Conservation (phyloP, 2,888 invertebrate genomes). For the Ametastegia equiseti region DNA sequence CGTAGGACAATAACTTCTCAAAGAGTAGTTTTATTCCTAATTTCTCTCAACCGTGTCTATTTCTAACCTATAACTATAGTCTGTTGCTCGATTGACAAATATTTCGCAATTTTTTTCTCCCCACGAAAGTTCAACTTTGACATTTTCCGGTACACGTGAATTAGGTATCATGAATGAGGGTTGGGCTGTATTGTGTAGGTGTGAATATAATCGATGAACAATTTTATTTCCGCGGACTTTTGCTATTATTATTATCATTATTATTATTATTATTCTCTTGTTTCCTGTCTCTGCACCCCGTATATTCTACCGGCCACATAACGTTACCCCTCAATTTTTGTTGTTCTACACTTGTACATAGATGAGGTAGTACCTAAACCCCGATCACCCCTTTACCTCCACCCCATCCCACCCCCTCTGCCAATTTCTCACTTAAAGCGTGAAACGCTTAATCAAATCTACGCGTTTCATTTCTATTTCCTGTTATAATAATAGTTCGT, state of each 20-base stretch:
- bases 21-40: too few relatives aligned
- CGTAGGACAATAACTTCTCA: background rate
- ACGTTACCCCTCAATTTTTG: conserved; percentile 13
- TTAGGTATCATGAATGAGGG: too few relatives aligned
- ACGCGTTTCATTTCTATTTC: background rate
- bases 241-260: too few relatives aligned
- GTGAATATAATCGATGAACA: background rate
- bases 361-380: too few relatives aligned
- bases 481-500: conserved; percentile 14
- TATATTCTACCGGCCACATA: background rate
- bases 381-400: conserved; percentile 16
- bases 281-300: background rate
- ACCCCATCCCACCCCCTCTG: too few relatives aligned
- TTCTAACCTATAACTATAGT: too few relatives aligned
- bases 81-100: background rate
- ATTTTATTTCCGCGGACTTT: background rate
- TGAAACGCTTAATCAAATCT: conserved; percentile 1
- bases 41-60: too few relatives aligned
- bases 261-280: too few relatives aligned
- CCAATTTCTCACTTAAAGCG: conserved; percentile 4
- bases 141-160: background rate
- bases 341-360: background rate
- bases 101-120: background rate
- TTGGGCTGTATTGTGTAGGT: background rate
- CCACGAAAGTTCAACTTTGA: background rate